A percentile compares a stretch with the other conserved stretches of the same genome.
These are phyloP conservation scores for Lasaia peninsularis DNA, from an alignment of 1,140 invertebrate species.

Conservation along the genomic window DNA sequence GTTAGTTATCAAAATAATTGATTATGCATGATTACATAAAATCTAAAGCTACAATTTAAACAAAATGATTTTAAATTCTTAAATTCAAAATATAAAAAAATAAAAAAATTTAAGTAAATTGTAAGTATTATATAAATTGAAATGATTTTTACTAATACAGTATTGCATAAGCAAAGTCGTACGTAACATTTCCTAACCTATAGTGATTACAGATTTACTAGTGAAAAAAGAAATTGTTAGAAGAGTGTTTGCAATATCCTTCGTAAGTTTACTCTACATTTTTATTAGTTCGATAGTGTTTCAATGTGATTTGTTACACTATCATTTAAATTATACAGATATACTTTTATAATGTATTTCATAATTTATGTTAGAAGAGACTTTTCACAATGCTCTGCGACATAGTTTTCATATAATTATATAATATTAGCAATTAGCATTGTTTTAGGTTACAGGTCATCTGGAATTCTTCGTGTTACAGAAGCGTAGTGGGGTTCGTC, in stretches of 20 bases:
- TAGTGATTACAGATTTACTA: background rate
- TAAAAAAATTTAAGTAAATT: no score
- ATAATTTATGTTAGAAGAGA: slow-evolving; percentile 1
- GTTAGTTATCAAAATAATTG: no score
- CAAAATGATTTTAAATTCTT: no score
- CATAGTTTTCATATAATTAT: no score
- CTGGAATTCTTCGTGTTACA: background rate
- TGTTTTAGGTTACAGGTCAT: background rate
- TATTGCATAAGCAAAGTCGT: background rate
- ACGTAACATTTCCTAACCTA: background rate
- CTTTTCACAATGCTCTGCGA: background rate
- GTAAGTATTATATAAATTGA: background rate
- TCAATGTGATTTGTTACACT: background rate
- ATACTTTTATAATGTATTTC: background rate
- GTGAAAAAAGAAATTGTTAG: background rate
- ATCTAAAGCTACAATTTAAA: no score
- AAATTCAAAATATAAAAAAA: no score
- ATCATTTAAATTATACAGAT: background rate
- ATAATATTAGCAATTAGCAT: background rate
- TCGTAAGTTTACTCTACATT: background rate
- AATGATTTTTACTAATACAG: background rate
- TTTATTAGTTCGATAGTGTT: background rate
- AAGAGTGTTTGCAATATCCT: background rate
- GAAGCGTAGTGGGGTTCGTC: background rate
- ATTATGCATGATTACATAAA: no score